These are phyloP conservation scores for Phragmatobia fuliginosa DNA, from an alignment of 2,888 invertebrate genomes.

Conservation along the genomic window DNA sequence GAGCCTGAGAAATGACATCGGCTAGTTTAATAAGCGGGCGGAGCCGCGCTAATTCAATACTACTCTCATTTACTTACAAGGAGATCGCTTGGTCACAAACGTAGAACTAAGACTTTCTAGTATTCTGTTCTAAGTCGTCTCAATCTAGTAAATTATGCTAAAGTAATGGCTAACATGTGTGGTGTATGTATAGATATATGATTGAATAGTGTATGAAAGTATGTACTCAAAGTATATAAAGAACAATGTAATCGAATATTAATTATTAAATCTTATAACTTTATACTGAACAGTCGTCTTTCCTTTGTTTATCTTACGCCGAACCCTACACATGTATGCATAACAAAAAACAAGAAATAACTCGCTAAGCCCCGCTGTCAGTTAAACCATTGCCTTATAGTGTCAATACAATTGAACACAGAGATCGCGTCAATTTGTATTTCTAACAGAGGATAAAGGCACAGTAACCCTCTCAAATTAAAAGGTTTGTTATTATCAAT, in stretches of 20 bases:
- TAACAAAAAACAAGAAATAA: neutral
- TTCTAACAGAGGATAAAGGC: neutral
- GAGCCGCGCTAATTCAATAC: neutral
- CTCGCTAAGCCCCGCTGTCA: neutral
- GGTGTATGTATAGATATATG: too few relatives aligned
- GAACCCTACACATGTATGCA: too few relatives aligned
- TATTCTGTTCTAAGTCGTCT: neutral
- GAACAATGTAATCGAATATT: too few relatives aligned
- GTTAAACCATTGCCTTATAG: neutral
- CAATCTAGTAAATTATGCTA: neutral
- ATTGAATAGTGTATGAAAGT: too few relatives aligned
- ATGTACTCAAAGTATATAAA: too few relatives aligned
- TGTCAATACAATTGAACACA: conserved; percentile 8
- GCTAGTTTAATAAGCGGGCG: too few relatives aligned
- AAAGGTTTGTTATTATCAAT: neutral
- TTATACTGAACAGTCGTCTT: too few relatives aligned
- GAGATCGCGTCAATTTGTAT: neutral
- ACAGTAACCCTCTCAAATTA: neutral
- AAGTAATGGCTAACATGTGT: neutral
- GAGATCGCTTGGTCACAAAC: neutral
- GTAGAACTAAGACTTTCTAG: neutral
- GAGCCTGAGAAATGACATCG: too few relatives aligned
- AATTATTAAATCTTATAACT: too few relatives aligned
- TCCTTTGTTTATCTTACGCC: too few relatives aligned
- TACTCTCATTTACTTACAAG: neutral